Evolutionary conservation across 2,113 vertebrate species (phyloP).

Genomic region (Toxotes jaculatrix): DNA sequence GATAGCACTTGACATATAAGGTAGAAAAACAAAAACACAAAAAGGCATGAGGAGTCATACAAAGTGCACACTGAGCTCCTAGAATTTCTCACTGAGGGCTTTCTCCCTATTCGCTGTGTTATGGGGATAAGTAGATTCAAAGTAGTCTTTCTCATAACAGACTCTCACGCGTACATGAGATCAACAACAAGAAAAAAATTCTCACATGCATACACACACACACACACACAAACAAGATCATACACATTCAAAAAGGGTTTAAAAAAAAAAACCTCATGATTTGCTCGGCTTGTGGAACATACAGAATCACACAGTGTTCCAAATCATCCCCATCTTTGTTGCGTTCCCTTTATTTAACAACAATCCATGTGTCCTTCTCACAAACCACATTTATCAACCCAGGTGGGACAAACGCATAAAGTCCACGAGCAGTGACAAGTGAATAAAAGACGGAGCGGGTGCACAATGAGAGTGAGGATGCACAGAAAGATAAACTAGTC

Average conservation of each 20-base stretch:
- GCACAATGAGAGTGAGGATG: conserved; percentile 15
- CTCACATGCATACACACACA: conserved; percentile 57
- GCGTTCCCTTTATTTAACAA: conserved; percentile 74
- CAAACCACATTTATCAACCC: conserved; percentile 7
- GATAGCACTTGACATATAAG: conserved; percentile 90
- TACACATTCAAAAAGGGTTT: conserved; percentile 62
- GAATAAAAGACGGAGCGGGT: conserved; percentile 7
- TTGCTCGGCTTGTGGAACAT: conserved; percentile 56
- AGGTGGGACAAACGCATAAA: conserved; percentile 33
- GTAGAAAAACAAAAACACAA: conserved; percentile 74
- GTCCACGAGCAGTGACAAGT: conserved; percentile 28
- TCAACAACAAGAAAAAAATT: conserved; percentile 28
- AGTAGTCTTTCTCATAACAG: conserved; percentile 66
- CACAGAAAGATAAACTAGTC: background rate
- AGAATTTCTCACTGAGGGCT: conserved; percentile 78
- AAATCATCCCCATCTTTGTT: conserved; percentile 42
- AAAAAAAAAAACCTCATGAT: conserved; percentile 11
- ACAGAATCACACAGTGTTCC: conserved; percentile 65
- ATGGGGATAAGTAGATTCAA: conserved; percentile 55
- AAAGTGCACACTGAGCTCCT: conserved; percentile 94
- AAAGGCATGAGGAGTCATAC: conserved; percentile 89
- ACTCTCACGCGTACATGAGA: conserved; percentile 33
- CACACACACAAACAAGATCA: conserved; percentile 30
- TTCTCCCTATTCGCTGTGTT: conserved; percentile 60
- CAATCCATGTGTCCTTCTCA: conserved; percentile 18